Evolutionary conservation across 2,113 vertebrate species (phyloP), one percentile per base, ranked within the genome.

Genomic region (Galbula dea): DNA sequence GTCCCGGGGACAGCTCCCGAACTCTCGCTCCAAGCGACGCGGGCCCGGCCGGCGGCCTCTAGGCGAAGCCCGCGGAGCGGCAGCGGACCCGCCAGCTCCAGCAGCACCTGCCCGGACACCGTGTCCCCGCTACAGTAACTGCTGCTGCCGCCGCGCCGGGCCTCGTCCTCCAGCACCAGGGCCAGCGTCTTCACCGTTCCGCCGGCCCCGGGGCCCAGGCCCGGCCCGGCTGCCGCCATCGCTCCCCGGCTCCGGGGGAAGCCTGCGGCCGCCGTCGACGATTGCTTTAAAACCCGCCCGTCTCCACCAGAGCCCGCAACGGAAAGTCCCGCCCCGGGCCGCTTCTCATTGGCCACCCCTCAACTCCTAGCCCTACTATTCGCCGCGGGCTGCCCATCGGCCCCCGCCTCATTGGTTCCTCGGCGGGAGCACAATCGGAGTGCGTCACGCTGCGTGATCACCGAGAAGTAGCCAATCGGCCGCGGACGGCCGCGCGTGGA

Each of bases 101-200:
- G 90, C 86, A 96, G 65, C 93, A 98, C 97, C 45, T 96, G 97
- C 23, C 98, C 98, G 11, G 97, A 95, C 78, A 98, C 97, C 14
- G 93, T 88, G 86, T 98, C 97, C 29, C 98, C 98, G 72, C 95
- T 95, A 23, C 96, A 86, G 84, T 97, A 98, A 43, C 96, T 83
- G 78, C 93, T 76, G 75, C 96, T 27, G 26, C 51, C 26, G 61
- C 92, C 76, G 45, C 93, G 96, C 66, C 88, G 90, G 87, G 97
- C 95, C 39, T 97, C 95, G 13, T 97, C 94, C 58, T 95, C 96
- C 78, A 97, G 96, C 54, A 97, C 96, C 79, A 98, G 89, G 51
- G 93, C 96, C 94, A 98, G 91, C 46, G 83, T 95, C 85, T 86
- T 95, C 58, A 97, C 84, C 29, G 90, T 55, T 57, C 96, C 90